Evolutionary conservation across 2,113 vertebrate species (phyloP).

Genomic region (Scomber colias): DNA sequence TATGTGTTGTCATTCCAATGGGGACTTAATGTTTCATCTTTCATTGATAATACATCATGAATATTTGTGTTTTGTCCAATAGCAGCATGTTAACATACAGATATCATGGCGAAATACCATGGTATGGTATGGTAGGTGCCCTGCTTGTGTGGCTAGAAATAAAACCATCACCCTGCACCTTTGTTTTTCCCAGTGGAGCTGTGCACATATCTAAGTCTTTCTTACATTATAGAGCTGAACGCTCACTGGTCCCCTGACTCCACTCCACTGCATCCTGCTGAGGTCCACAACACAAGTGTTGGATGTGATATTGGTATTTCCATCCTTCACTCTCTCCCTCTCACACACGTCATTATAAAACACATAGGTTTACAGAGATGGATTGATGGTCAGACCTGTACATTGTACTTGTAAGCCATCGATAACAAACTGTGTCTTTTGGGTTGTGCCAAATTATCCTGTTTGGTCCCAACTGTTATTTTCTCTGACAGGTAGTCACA

Average conservation of each 20-base stretch:
- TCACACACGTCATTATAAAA: neutral
- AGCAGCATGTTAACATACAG: neutral
- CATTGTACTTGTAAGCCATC: conserved; percentile 3
- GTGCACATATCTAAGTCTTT: conserved; percentile 30
- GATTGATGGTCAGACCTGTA: conserved; percentile 38
- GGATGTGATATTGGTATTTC: conserved; percentile 15
- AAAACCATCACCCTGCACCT: neutral
- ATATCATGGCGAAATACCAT: neutral
- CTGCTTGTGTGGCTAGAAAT: neutral
- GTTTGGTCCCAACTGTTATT: conserved; percentile 41
- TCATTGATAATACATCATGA: too few species aligned
- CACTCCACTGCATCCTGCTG: conserved; percentile 26
- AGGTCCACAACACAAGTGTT: conserved; percentile 17
- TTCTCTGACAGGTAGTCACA: conserved; percentile 34
- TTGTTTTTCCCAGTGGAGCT: conserved; percentile 39
- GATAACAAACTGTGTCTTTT: conserved; percentile 34
- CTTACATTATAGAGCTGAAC: conserved; percentile 28
- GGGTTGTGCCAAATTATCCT: conserved; percentile 31
- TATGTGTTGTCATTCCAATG: too few species aligned
- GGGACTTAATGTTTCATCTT: too few species aligned
- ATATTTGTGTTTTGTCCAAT: too few species aligned
- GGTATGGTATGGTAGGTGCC: neutral
- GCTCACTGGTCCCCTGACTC: conserved; percentile 33
- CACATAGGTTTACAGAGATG: conserved; percentile 19
- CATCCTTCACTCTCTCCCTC: neutral